phyloP scores from a whole-genome alignment of 2,797 vertebrate genomes.

The Gorsachius magnificus region DNA sequence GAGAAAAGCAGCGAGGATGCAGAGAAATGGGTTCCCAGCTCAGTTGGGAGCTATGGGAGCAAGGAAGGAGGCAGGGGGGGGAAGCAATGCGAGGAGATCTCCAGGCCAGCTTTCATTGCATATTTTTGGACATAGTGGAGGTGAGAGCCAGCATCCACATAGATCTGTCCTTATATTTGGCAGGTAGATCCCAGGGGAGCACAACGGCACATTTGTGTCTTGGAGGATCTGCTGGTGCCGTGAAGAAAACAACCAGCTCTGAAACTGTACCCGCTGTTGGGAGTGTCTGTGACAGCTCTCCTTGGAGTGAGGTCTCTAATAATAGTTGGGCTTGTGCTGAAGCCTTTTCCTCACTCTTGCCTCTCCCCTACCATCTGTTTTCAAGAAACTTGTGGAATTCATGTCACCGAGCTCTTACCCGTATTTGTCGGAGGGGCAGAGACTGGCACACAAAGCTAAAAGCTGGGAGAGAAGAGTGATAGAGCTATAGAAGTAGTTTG shows the following conservation, averaged over 20 bases:
- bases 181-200: not conserved
- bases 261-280: not conserved
- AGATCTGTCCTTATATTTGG: too few relatives aligned
- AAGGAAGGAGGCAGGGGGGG: not conserved
- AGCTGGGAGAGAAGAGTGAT: not conserved
- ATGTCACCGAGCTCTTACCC: not conserved
- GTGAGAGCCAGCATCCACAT: not conserved
- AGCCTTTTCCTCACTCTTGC: not conserved
- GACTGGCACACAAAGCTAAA: not conserved
- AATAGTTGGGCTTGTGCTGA: conserved; percentile 14
- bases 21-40: not conserved
- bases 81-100: not conserved
- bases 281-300: not conserved
- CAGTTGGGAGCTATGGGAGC: not conserved
- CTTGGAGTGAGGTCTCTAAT: not conserved
- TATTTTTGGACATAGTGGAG: accelerated
- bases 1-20: not conserved
- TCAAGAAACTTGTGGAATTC: conserved; percentile 34
- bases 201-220: not conserved
- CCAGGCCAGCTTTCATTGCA: accelerated
- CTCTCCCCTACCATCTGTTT: conserved; percentile 48
- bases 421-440: not conserved
- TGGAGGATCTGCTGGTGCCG: not conserved
- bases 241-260: not conserved
- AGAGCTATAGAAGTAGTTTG: not conserved